A percentile compares a stretch with the other conserved stretches of the same genome.
These are phyloP conservation scores for Zingel zingel DNA, from an alignment of 2,113 vertebrate species.

Conservation along the genomic window DNA sequence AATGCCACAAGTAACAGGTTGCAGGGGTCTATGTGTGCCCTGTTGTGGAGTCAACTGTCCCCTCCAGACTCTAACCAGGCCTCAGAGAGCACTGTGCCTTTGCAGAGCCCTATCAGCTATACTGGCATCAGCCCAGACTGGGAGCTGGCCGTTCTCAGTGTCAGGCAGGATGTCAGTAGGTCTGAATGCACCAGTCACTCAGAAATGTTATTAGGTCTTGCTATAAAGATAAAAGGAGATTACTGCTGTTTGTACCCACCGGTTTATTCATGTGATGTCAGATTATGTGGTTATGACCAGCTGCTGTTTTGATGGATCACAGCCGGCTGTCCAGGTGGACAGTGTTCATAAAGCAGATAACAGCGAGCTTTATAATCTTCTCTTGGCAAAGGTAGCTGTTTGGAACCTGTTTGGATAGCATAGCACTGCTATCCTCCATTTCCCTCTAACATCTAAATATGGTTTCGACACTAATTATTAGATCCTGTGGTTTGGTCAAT, in stretches of 20 bases:
- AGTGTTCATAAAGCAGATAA: conserved; percentile 74
- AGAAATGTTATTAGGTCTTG: conserved; percentile 59
- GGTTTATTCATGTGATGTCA: conserved; percentile 65
- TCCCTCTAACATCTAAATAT: conserved; percentile 17
- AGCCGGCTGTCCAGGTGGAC: conserved; percentile 67
- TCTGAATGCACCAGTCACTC: conserved; percentile 66
- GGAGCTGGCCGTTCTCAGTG: conserved; percentile 30
- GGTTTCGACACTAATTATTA: conserved; percentile 23
- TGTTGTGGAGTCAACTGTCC: conserved; percentile 25
- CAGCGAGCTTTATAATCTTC: conserved; percentile 57
- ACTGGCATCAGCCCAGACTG: conserved; percentile 47
- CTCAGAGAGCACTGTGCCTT: conserved; percentile 50
- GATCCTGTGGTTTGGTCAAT: conserved; percentile 23
- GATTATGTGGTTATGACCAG: conserved; percentile 68
- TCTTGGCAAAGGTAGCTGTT: conserved; percentile 38
- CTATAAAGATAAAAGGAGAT: conserved; percentile 70
- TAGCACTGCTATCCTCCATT: not conserved
- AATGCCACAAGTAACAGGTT: conserved; percentile 16
- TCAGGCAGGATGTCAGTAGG: conserved; percentile 53
- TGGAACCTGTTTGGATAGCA: conserved; percentile 25
- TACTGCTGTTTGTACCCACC: conserved; percentile 56
- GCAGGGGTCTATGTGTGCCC: conserved; percentile 19
- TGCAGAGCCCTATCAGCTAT: conserved; percentile 45
- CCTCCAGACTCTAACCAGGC: conserved; percentile 57
- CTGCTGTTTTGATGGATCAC: conserved; percentile 69